Conservation (phyloP, 2,888 invertebrate species). For the Yponomeuta sedellus region DNA sequence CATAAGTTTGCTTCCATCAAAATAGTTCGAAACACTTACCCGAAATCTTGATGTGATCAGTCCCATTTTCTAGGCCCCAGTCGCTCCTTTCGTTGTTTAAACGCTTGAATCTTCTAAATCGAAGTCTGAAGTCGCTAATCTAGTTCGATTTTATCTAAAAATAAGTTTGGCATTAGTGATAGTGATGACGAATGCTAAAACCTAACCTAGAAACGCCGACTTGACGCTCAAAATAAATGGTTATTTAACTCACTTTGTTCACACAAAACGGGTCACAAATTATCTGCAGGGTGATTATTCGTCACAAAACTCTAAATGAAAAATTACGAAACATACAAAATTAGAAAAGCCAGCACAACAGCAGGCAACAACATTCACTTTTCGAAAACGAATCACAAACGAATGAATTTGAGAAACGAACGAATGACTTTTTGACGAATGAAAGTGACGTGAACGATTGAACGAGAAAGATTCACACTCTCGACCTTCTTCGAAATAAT, state of each 20-base stretch:
- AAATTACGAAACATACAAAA: not conserved
- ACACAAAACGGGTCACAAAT: not conserved
- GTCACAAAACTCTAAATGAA: not conserved
- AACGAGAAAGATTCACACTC: too few species aligned
- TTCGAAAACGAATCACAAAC: too few species aligned
- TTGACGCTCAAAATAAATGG: not conserved
- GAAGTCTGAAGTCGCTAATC: conserved; percentile 37
- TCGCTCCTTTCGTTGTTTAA: conserved; percentile 25
- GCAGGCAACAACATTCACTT: not conserved
- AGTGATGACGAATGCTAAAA: conserved; percentile 44
- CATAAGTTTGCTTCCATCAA: conserved; percentile 24
- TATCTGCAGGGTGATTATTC: not conserved
- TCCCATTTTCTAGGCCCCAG: conserved; percentile 71
- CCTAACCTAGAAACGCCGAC: conserved; percentile 9
- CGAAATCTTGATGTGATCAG: conserved; percentile 81
- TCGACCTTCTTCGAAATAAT: too few species aligned
- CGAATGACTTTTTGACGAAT: too few species aligned
- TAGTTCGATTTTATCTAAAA: conserved; percentile 52
- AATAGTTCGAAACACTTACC: conserved; percentile 65
- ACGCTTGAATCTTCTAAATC: conserved; percentile 32
- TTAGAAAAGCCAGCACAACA: not conserved
- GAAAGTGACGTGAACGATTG: too few species aligned
- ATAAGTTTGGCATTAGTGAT: conserved; percentile 57
- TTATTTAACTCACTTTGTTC: not conserved
- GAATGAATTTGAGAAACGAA: too few species aligned